phyloP scores from a whole-genome alignment of 2,113 vertebrate genomes.

The Pavo muticus region DNA sequence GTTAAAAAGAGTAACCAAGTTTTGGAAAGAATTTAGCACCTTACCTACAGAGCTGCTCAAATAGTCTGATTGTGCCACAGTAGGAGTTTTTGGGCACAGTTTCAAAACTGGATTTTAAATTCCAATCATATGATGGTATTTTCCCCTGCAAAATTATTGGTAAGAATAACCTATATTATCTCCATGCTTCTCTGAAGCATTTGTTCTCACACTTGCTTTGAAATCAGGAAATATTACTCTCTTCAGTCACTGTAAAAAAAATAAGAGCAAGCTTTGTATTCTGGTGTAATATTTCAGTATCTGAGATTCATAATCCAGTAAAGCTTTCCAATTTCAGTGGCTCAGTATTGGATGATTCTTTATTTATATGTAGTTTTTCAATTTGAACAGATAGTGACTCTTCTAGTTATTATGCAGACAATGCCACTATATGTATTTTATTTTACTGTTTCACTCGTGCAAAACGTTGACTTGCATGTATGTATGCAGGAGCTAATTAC shows the following conservation, averaged over 20 bases:
- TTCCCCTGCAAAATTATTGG: background rate
- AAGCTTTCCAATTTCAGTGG: background rate
- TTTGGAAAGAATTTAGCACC: conserved; percentile 1
- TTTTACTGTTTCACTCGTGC: background rate
- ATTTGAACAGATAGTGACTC: background rate
- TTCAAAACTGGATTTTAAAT: background rate
- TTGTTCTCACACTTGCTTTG: background rate
- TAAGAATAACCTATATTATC: background rate
- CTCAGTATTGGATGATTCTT: background rate
- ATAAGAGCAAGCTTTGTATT: background rate
- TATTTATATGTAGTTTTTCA: background rate
- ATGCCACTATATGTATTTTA: background rate
- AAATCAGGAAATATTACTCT: background rate
- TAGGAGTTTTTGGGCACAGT: background rate
- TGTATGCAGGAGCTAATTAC: background rate
- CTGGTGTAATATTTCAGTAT: background rate
- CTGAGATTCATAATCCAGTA: background rate
- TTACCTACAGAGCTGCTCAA: background rate
- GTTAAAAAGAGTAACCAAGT: background rate
- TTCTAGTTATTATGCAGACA: background rate
- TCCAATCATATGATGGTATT: background rate
- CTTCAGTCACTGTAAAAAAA: background rate
- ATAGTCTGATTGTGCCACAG: background rate
- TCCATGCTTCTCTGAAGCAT: background rate
- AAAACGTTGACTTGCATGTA: background rate